Evolutionary conservation across 2,888 invertebrate genomes (phyloP).

Genomic region (Habrosyne pyritoides): DNA sequence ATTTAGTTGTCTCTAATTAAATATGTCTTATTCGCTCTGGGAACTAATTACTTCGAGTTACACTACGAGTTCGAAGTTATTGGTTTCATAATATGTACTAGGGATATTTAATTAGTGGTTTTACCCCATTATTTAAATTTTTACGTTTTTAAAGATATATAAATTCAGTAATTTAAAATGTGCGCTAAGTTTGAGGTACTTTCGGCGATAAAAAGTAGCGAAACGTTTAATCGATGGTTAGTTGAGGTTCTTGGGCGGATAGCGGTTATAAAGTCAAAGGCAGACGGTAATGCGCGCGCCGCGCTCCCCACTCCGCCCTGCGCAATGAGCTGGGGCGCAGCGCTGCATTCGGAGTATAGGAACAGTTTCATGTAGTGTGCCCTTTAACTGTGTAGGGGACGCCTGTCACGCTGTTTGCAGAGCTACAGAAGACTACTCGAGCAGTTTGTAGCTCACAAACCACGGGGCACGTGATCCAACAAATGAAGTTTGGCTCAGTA

Average conservation of each 20-base stretch:
- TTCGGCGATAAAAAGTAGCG: constrained; percentile 54
- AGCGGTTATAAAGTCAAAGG: constrained; percentile 28
- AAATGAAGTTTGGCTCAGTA: not conserved
- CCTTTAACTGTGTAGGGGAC: not conserved
- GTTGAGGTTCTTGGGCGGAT: constrained; percentile 40
- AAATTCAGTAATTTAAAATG: constrained; percentile 46
- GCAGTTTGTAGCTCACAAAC: not conserved
- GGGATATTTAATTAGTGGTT: too few relatives aligned
- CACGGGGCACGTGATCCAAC: not conserved
- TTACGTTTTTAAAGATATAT: too few relatives aligned
- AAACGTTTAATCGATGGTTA: constrained; percentile 64
- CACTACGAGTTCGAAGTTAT: too few relatives aligned
- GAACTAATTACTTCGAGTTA: too few relatives aligned
- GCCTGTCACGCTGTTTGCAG: not conserved
- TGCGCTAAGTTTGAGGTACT: constrained; percentile 35
- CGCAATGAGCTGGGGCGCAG: constrained; percentile 24
- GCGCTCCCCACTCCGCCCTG: too few relatives aligned
- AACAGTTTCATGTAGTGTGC: not conserved
- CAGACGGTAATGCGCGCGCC: constrained; percentile 30
- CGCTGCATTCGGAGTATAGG: constrained; percentile 6
- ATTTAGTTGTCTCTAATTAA: too few relatives aligned
- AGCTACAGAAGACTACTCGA: not conserved
- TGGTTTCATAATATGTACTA: too few relatives aligned
- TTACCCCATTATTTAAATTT: too few relatives aligned
- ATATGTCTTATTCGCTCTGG: too few relatives aligned